phyloP scores from a whole-genome alignment of 1,140 invertebrate genomes.

The Liolophura sinensis region DNA sequence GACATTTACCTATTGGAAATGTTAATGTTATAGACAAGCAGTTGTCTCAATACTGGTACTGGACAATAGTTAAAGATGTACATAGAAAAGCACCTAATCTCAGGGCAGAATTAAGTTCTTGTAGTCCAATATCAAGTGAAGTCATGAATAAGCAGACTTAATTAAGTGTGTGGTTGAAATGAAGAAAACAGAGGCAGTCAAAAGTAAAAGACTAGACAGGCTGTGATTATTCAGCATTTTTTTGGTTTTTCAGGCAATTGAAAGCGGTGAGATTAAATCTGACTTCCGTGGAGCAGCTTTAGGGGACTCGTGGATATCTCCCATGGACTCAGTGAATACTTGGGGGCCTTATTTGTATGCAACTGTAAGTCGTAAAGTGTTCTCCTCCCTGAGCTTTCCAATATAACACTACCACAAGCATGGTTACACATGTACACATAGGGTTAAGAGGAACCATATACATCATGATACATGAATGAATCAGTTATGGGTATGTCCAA shows the following conservation, averaged over 20 bases:
- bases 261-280: conserved; percentile 67
- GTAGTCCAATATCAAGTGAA: background rate
- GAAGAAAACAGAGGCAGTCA: too few species aligned
- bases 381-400: background rate
- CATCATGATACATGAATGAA: too few species aligned
- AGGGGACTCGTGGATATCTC: conserved; percentile 85
- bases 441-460: too few species aligned
- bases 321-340: conserved; percentile 76
- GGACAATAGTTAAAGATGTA: too few species aligned
- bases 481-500: too few species aligned
- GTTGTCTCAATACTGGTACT: too few species aligned
- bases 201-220: background rate
- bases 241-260: conserved; percentile 65
- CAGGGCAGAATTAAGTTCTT: too few species aligned
- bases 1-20: too few species aligned
- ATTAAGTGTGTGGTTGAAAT: background rate
- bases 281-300: conserved; percentile 78
- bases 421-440: background rate
- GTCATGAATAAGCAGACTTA: too few species aligned
- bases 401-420: background rate
- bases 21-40: too few species aligned
- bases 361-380: conserved; percentile 61
- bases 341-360: conserved; percentile 78
- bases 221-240: conserved; percentile 8
- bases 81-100: too few species aligned